Evolutionary conservation across 1,140 invertebrate genomes (phyloP).

Genomic region (Hyles euphorbiae): DNA sequence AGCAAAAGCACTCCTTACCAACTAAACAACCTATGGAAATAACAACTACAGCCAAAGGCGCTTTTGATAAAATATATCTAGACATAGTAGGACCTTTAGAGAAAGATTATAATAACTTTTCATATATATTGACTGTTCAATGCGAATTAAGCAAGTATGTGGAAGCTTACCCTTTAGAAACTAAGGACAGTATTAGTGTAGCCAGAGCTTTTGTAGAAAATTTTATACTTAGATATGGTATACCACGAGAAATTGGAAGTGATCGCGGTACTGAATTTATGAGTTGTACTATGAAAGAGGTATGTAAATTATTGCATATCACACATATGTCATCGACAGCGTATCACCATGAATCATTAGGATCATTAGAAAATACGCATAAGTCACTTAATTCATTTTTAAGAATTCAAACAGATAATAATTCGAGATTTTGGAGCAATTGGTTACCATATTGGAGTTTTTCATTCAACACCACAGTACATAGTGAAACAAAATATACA

Average conservation of each 20-base stretch:
- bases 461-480: constrained; percentile 6
- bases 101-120: too few species aligned
- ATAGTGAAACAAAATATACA: not conserved
- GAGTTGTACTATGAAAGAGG: constrained; percentile 6
- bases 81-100: too few species aligned
- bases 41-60: too few species aligned
- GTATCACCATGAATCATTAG: constrained; percentile 3
- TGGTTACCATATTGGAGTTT: constrained; percentile 22
- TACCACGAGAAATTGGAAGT: constrained; percentile 1
- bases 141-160: too few species aligned
- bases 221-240: constrained; percentile 18
- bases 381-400: constrained; percentile 15
- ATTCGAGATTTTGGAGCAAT: not conserved
- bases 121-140: too few species aligned
- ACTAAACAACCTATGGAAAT: too few species aligned
- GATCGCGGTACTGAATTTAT: constrained; percentile 20
- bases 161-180: too few species aligned
- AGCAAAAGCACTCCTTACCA: too few species aligned
- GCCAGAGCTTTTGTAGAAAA: constrained; percentile 23
- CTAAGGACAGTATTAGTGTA: not conserved
- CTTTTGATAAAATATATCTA: too few species aligned
- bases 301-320: constrained; percentile 14
- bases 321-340: constrained; percentile 10
- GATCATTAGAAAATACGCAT: constrained; percentile 19
- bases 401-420: not conserved